Evolutionary conservation across 1,140 invertebrate species (phyloP).

Genomic region (Diabrotica undecimpunctata): DNA sequence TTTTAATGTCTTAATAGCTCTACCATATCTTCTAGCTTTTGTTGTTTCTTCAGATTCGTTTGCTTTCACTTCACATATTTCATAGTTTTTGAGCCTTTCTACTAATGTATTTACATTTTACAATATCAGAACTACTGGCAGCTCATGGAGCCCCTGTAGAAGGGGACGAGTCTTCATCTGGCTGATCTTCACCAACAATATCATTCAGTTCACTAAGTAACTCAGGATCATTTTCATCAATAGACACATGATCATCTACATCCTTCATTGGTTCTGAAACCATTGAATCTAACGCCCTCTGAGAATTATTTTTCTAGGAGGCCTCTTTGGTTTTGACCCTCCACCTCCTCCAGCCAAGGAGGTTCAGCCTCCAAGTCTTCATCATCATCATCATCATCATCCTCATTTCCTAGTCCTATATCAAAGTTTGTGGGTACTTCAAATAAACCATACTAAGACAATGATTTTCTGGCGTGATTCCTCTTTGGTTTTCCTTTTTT

Average conservation of each 20-base stretch:
- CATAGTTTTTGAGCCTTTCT: slow-evolving; percentile 76
- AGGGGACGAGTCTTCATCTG: slow-evolving; percentile 30
- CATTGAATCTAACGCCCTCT: slow-evolving; percentile 63
- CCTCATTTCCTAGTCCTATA: slow-evolving; percentile 42
- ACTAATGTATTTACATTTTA: slow-evolving; percentile 63
- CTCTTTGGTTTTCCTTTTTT: too few relatives aligned
- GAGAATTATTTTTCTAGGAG: slow-evolving; percentile 51
- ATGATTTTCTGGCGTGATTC: too few relatives aligned
- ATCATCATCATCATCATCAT: slow-evolving; percentile 62
- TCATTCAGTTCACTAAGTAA: slow-evolving; percentile 66
- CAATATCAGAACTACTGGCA: slow-evolving; percentile 47
- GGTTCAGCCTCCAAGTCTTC: slow-evolving; percentile 82
- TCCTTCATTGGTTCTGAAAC: slow-evolving; percentile 72
- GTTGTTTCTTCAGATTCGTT: slow-evolving; percentile 68
- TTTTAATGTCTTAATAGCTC: slow-evolving; percentile 78
- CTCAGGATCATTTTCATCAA: slow-evolving; percentile 69
- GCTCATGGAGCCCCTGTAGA: slow-evolving; percentile 37
- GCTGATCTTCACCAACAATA: slow-evolving; percentile 51
- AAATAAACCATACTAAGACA: slow-evolving; percentile 68
- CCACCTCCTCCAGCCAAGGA: slow-evolving; percentile 61
- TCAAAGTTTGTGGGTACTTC: slow-evolving; percentile 63
- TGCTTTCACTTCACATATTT: slow-evolving; percentile 70
- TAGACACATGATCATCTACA: slow-evolving; percentile 62
- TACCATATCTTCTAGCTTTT: slow-evolving; percentile 67
- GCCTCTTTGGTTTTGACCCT: slow-evolving; percentile 45